Evolutionary conservation across 2,113 vertebrate species (phyloP), one percentile per base, ranked within the genome.

Genomic region (Amazona guildingii): DNA sequence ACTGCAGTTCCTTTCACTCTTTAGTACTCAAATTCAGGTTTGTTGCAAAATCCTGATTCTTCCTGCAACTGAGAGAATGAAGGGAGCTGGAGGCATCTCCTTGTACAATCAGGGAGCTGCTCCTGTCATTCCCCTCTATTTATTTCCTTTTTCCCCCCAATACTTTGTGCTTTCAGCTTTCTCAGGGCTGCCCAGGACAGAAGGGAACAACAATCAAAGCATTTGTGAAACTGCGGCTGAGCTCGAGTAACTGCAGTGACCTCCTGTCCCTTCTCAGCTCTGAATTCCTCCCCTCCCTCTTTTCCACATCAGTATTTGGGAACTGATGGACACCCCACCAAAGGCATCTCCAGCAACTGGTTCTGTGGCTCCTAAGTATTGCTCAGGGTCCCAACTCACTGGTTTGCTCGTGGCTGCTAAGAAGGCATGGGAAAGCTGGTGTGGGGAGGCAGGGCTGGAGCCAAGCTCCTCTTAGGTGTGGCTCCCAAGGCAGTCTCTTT

Each of bases 251-350:
- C 78, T 21, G 66, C 87, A 39, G 48, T 72, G 81, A 75, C 69
- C 77, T 92, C 86, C 52, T 75, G 69, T 87, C 66, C 86, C 62
- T 86, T 61, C 68, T 55, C 41, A 37, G 73, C n/a, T 90, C 66
- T 57, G 28, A 79, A 87, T 89, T 82, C 77, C 59, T 89, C 35
- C 0, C 69, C 31, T 75, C 69, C 33, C 31, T 82, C 74, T 69
- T 91, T 75, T 12, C 83, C 49, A 11, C 12, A 3, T 11, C 55
- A 79, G 39, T 86, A 1, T 84, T 89, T 57, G 43, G 70, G 83
- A 88, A 16, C 51, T 17, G 49, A 9, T 44, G 77, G 72, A 75
- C 57, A 46, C 35, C n/a, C 63, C 23, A 7, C 12, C 67, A 20
- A 33, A 75, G 83, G 46, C 19, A 4, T 37, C 66, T 68, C 66